Base-by-base conservation (phyloP, 1,140 invertebrate species). In the Bathynomus jamesi region DNA sequence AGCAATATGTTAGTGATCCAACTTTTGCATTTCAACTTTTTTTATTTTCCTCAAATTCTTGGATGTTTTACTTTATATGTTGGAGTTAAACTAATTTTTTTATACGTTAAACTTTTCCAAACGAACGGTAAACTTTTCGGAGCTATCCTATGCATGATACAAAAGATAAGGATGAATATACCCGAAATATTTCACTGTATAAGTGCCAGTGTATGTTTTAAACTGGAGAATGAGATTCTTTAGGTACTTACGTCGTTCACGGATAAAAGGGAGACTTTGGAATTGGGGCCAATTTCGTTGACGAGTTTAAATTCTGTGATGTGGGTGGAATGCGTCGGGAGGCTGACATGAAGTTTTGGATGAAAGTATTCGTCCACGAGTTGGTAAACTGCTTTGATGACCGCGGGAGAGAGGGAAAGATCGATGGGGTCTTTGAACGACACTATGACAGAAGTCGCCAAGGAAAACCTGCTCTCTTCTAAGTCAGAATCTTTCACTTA, bases 251-350 rank as follows among this genome's bases (percentile, higher is more conserved):
- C 84, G 67, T 84, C 83, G 7, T 81, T 78, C 30, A 83, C 83
- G 29, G 84, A 81, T 62, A 86, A 74, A 2, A 88, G 78, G 73
- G 86, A 84, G 0, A 88, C 83, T 70, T 82, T 85, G 0, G 85
- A 84, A 25, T 85, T 83, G 0, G 87, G 86, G 24, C 86, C 86
- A 31, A 88, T 85, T 75, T 86, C 85, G 78, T 87, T 87, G 7
- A 83, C 78, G 3, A 87, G 80, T 76, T 81, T 81, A 0, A 85
- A 81, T 28, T 70, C 65, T 29, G 28, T 53, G 21, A 32, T 31
- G 25, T 40, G 46, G 4, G 7, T 28, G 21, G 46, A 29, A 63
- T 46, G 63, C 7, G 72, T 28, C n/a, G n/a, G n/a, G 5, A 70
- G 31, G 53, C 62, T 70, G n/a, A 64, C 30, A 28, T 66, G 64